Percentiles rank a stretch among this genome's conserved stretches.
These are phyloP conservation scores for Rafetus swinhoei DNA, from an alignment of 2,113 vertebrate genomes.

Conservation along the genomic window DNA sequence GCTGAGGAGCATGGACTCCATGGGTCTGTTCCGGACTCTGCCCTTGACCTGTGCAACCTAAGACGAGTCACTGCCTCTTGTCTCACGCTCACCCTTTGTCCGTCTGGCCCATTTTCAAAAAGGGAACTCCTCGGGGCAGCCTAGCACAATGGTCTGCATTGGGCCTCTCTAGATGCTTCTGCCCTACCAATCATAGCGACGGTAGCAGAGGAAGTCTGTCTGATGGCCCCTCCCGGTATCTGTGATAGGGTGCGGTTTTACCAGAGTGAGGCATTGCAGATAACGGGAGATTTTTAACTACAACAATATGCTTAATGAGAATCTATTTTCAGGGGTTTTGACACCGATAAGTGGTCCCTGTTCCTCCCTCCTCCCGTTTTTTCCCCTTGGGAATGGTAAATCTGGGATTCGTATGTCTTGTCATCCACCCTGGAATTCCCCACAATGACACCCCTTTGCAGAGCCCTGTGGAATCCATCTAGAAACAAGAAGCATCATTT, in stretches of 20 bases:
- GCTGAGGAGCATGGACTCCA: not conserved
- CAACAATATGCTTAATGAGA: not conserved
- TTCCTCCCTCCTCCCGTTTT: not conserved
- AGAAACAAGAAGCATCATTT: not conserved
- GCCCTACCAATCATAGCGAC: not conserved
- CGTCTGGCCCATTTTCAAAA: not conserved
- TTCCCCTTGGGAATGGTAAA: no score
- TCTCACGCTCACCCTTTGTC: not conserved
- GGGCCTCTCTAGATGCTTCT: not conserved
- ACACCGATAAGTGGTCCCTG: not conserved
- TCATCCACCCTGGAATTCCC: not conserved
- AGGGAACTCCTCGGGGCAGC: no score
- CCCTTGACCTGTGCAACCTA: not conserved
- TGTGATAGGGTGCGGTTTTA: not conserved
- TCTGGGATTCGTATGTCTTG: not conserved
- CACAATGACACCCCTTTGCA: not conserved
- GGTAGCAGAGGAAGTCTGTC: fast-evolving
- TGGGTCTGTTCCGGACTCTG: not conserved
- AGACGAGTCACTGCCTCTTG: not conserved
- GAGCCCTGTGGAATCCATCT: not conserved
- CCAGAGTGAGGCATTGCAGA: not conserved
- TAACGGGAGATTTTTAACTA: not conserved
- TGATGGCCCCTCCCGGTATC: not conserved
- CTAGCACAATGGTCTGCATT: not conserved
- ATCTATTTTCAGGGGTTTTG: not conserved